phyloP scores from a whole-genome alignment of 2,113 vertebrate species.

The Centropristis striata region DNA sequence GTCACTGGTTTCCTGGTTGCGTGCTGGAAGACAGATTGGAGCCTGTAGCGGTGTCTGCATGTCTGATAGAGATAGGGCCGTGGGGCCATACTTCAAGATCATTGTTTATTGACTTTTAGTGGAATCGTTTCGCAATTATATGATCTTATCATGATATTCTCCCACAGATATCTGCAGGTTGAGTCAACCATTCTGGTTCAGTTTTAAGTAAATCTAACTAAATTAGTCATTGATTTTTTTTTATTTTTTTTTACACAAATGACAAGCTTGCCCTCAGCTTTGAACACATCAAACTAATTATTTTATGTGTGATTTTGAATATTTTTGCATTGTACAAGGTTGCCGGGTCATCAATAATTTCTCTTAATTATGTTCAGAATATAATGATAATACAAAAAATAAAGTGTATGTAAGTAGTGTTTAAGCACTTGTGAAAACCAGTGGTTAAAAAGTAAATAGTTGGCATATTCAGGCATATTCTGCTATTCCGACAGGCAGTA shows the following conservation, averaged over 20 bases:
- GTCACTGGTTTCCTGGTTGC: constrained; percentile 62
- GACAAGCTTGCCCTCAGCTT: neutral
- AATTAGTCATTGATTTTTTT: neutral
- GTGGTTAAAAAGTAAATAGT: neutral
- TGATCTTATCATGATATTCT: constrained; percentile 8
- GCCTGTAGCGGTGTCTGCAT: constrained; percentile 69
- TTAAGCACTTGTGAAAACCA: neutral
- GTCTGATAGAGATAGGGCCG: constrained; percentile 54
- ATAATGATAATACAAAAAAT: neutral
- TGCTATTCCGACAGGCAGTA: too few relatives aligned
- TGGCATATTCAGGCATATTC: too few relatives aligned
- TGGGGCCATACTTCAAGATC: constrained; percentile 34
- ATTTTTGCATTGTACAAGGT: too few relatives aligned
- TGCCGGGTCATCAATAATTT: too few relatives aligned
- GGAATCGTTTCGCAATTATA: constrained; percentile 21
- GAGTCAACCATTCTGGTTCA: neutral
- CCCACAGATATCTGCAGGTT: neutral
- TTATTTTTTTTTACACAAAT: neutral
- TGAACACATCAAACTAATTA: neutral
- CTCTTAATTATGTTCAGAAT: neutral
- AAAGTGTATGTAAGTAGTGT: neutral
- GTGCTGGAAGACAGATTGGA: constrained; percentile 60
- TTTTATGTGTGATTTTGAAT: neutral
- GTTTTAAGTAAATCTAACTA: constrained; percentile 4
- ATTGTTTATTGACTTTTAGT: constrained; percentile 27